Evolutionary conservation across 2,113 vertebrate species (phyloP), one percentile per base, ranked within the genome.

Genomic region (Micromys minutus): DNA sequence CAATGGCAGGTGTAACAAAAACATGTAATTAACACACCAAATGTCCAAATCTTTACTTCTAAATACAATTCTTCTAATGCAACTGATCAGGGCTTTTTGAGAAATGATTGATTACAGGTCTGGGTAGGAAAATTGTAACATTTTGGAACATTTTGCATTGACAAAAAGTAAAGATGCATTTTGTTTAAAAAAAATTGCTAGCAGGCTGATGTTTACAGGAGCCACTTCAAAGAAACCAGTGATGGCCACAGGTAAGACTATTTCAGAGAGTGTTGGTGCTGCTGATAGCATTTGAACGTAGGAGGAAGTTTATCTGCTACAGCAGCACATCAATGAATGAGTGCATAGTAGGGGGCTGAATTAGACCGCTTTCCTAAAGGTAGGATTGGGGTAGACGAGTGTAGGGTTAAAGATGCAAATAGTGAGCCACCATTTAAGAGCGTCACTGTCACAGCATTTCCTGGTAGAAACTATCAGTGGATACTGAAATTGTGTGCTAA

Each of bases 211-310:
- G 95, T 87, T 94, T 61, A 72, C 50, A 81, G 36, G 12, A 67
- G 12, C 63, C 81, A 95, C 71, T 76, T 52, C 86, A 71, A 92
- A 93, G 57, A 79, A 84, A 8, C 8, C 72, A 47, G 39, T 87
- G 22, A 52, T 85, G 65, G 65, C 75, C 90, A 47, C 59, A 88
- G 12, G n/a, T 24, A 11, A 59, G 47, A 36, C 4, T 59, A 59
- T 63, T 93, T 90, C 36, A 72, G 59, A 85, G 12, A 94, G 80
- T 85, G 87, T 50, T 55, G 81, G 34, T 69, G 91, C 63, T 92
- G 29, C 4, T 21, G 65, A 52, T n/a, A 39, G 34, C 65, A 5
- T 59, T 36, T 55, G 83, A 80, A 42, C 42, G 39, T 26, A 29
- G 29, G 50, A 57, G 57, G 65, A 71, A 77, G 59, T 76, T 22